Evolutionary conservation across 2,797 vertebrate genomes (phyloP).

Genomic region (Sebastes glaucus): DNA sequence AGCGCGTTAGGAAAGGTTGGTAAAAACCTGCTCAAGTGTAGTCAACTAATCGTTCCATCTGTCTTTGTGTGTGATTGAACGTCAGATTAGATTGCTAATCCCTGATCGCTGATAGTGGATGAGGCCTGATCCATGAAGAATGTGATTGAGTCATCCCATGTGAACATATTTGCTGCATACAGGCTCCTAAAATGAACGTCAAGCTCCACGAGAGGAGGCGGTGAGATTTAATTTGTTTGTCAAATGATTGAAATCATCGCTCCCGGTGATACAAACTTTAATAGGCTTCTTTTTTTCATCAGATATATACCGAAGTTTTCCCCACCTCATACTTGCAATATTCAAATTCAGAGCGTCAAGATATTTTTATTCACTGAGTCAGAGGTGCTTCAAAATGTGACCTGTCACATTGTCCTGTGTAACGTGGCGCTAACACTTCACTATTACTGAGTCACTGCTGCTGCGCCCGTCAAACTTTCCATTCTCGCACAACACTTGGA

Average conservation of each 20-base stretch:
- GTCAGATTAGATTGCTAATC: slow-evolving; percentile 51
- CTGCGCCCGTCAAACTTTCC: neutral
- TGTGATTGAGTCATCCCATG: slow-evolving; percentile 35
- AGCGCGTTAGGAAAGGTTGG: neutral
- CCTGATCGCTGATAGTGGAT: slow-evolving; percentile 39
- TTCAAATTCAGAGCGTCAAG: neutral
- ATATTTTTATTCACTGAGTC: slow-evolving; percentile 4
- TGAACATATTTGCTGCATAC: slow-evolving; percentile 34
- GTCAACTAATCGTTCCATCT: slow-evolving; percentile 61
- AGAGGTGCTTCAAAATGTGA: neutral
- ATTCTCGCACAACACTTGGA: neutral
- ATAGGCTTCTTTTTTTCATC: slow-evolving; percentile 32
- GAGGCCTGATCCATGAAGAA: slow-evolving; percentile 46
- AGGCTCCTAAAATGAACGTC: slow-evolving; percentile 43
- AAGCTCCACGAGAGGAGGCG: slow-evolving; percentile 26
- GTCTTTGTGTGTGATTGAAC: slow-evolving; percentile 55
- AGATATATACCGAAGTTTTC: neutral
- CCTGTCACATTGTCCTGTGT: neutral
- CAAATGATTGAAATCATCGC: slow-evolving; percentile 52
- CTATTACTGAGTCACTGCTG: neutral
- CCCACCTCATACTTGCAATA: neutral
- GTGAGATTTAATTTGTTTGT: slow-evolving; percentile 46
- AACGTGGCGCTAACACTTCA: neutral
- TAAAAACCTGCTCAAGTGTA: slow-evolving; percentile 32
- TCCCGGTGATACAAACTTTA: slow-evolving; percentile 41